Conservation (phyloP, 1,140 invertebrate species). For the Drosophila aff. region DNA sequence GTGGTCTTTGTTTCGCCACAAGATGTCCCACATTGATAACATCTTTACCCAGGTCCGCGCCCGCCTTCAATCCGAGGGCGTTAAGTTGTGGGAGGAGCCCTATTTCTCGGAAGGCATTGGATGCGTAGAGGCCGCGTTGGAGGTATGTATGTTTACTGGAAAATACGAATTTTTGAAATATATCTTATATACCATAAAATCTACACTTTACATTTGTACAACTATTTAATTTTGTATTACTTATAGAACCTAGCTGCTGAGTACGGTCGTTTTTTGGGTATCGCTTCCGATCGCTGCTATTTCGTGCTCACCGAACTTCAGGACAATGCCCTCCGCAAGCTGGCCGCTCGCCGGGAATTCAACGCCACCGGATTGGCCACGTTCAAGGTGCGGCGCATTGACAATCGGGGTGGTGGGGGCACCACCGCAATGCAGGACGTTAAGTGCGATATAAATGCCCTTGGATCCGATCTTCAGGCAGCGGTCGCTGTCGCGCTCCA, state of each 20-base stretch:
- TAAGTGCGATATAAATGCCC: conserved; percentile 73
- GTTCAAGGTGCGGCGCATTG: conserved; percentile 74
- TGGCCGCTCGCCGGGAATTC: conserved; percentile 88
- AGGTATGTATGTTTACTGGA: conserved; percentile 77
- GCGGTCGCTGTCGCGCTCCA: conserved; percentile 86
- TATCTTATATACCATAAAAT: not conserved
- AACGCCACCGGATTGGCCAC: conserved; percentile 87
- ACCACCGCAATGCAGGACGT: conserved; percentile 71
- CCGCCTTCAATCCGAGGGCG: conserved; percentile 88
- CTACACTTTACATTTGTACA: not conserved
- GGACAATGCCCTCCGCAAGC: conserved; percentile 88
- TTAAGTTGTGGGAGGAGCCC: conserved; percentile 91
- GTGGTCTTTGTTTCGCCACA: not conserved
- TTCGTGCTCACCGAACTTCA: conserved; percentile 88
- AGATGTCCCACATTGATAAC: conserved; percentile 86
- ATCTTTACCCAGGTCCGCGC: conserved; percentile 88
- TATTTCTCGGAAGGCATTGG: conserved; percentile 87
- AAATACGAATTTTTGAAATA: not conserved
- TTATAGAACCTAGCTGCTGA: conserved; percentile 87
- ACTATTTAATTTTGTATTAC: conserved; percentile 33
- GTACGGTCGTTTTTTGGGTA: conserved; percentile 81
- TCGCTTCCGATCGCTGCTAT: conserved; percentile 86
- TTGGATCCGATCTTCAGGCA: conserved; percentile 87
- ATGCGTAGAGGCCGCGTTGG: conserved; percentile 82
- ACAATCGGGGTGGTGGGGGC: conserved; percentile 64